These are phyloP conservation scores for Anabas testudineus DNA, from an alignment of 2,797 vertebrate species.

Conservation along the genomic window DNA sequence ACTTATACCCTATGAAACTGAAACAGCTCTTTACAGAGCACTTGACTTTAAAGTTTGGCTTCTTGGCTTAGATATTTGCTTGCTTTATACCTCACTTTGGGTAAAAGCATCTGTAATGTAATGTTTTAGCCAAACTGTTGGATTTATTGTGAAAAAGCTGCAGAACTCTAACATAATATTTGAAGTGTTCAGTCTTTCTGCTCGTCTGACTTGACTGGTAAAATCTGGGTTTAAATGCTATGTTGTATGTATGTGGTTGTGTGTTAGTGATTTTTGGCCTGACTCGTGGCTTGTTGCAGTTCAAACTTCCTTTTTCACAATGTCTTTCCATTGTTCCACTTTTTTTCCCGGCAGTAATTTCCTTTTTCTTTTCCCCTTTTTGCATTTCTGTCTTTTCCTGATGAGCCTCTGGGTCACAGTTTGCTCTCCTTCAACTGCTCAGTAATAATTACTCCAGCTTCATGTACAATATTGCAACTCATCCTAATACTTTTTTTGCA, in stretches of 20 bases:
- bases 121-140: not conserved
- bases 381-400: conserved; percentile 65
- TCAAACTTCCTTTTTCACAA: conserved; percentile 63
- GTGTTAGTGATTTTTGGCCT: conserved; percentile 26
- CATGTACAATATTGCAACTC: conserved; percentile 9
- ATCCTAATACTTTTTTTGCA: conserved; percentile 18
- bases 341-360: conserved; percentile 61
- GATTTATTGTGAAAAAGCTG: conserved; percentile 25
- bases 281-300: conserved; percentile 59
- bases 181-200: conserved; percentile 26
- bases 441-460: conserved; percentile 19
- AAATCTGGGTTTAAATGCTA: conserved; percentile 9
- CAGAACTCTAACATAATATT: conserved; percentile 32
- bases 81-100: too few relatives aligned
- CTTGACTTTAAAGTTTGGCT: too few relatives aligned
- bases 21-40: too few relatives aligned
- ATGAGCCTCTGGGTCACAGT: conserved; percentile 43
- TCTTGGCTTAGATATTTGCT: too few relatives aligned
- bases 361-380: conserved; percentile 69
- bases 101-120: too few relatives aligned
- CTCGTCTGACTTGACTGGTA: conserved; percentile 34
- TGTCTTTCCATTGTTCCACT: conserved; percentile 72
- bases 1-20: too few relatives aligned
- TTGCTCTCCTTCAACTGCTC: conserved; percentile 9
- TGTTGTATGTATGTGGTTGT: conserved; percentile 18